A percentile compares a stretch with the other conserved stretches of the same genome.
Evolutionary conservation across 2,888 invertebrate genomes (phyloP).

Genomic region (Xylocampa areola): DNA sequence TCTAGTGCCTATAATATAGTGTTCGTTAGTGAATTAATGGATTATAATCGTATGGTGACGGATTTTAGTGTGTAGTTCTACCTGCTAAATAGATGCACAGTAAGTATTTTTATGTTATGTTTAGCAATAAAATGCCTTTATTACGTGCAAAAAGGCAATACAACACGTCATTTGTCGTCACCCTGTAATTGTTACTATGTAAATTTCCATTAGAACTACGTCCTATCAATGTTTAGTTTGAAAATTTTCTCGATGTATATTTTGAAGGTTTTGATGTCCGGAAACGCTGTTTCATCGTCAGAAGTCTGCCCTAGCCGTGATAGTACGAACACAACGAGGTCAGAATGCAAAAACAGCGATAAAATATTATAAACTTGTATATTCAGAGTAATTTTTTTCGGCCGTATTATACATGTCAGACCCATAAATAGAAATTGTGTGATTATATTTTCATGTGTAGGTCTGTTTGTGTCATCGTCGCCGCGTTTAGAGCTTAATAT

Average conservation of each 20-base stretch:
- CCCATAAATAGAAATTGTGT: constrained; percentile 64
- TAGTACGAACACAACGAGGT: constrained; percentile 58
- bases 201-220: constrained; percentile 13
- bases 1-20: constrained; percentile 62
- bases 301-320: constrained; percentile 57
- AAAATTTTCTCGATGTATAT: constrained; percentile 38
- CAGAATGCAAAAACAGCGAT: constrained; percentile 57
- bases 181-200: constrained; percentile 1
- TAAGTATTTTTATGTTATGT: constrained; percentile 72
- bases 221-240: constrained; percentile 13
- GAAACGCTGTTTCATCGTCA: constrained; percentile 44
- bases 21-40: constrained; percentile 56
- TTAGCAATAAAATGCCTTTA: constrained; percentile 33
- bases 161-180: constrained; percentile 19
- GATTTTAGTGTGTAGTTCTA: constrained; percentile 62
- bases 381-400: constrained; percentile 30
- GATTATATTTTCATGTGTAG: constrained; percentile 30
- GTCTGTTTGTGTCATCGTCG: constrained; percentile 20
- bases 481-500: constrained; percentile 18
- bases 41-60: constrained; percentile 66
- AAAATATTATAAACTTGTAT: constrained; percentile 42
- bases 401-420: constrained; percentile 57
- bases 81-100: constrained; percentile 81
- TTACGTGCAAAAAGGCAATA: constrained; percentile 25
- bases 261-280: constrained; percentile 52